Base-by-base conservation (phyloP, 1,140 invertebrate species). In the Atopsyche davidsoni region DNA sequence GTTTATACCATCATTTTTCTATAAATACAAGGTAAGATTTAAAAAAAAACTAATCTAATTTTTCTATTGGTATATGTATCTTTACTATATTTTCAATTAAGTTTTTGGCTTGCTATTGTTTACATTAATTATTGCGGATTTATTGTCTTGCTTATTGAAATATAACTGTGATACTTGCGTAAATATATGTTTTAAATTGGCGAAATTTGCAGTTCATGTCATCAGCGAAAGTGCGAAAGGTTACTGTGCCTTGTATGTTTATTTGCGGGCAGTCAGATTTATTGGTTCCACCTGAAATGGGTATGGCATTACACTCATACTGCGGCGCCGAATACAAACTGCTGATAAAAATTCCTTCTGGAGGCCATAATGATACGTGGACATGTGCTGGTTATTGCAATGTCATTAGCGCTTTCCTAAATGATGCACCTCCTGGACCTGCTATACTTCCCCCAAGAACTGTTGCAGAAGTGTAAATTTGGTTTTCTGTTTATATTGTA, bases 1-100 rank as follows among this genome's bases (percentile, higher is more conserved):
- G 16, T 34, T 34, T 16, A 11, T 34, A 13, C 32, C 32, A 34
- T 34, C 16, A 34, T 11, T 34, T 13, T 34, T 34, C 16, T 34
- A 34, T 34, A 34, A 34, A 34, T 13, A 34, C 16, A 34, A 34
- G 32, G 32, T 34, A 34, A 34, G n/a, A n/a, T n/a, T n/a, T n/a
- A n/a, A n/a, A n/a, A n/a, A n/a, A n/a, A n/a, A n/a, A n/a, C n/a
- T n/a, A n/a, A n/a, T n/a, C n/a, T n/a, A n/a, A n/a, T n/a, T n/a
- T n/a, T n/a, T n/a, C n/a, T n/a, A n/a, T n/a, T n/a, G n/a, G n/a
- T n/a, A n/a, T n/a, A n/a, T n/a, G n/a, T n/a, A n/a, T n/a, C n/a
- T n/a, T n/a, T n/a, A n/a, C n/a, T n/a, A n/a, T n/a, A n/a, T n/a
- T n/a, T n/a, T n/a, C n/a, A n/a, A n/a, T n/a, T n/a, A n/a, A n/a